These are phyloP conservation scores for Hedychridium roseum DNA, from an alignment of 2,888 invertebrate genomes.

Conservation along the genomic window DNA sequence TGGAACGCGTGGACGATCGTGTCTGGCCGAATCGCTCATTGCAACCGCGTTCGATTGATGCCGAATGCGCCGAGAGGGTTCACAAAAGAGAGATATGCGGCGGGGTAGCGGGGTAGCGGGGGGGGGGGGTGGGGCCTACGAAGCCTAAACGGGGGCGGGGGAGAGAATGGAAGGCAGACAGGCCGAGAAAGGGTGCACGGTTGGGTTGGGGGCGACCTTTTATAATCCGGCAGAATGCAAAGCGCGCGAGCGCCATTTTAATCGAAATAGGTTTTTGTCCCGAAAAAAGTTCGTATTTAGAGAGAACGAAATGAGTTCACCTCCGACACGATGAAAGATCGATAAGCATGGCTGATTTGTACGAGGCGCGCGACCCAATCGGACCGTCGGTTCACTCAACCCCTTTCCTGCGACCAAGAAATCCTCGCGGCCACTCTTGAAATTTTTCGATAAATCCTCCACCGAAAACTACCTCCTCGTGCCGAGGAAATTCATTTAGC, in stretches of 20 bases:
- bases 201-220: constrained; percentile 47
- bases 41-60: constrained; percentile 35
- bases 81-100: not conserved
- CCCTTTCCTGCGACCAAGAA: constrained; percentile 34
- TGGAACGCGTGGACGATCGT: not conserved
- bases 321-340: constrained; percentile 62
- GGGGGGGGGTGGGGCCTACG: constrained; percentile 21
- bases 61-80: constrained; percentile 16
- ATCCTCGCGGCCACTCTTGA: constrained; percentile 18
- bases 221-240: constrained; percentile 61
- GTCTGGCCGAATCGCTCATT: not conserved
- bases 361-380: constrained; percentile 53
- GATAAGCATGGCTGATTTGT: constrained; percentile 64
- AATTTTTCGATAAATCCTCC: constrained; percentile 1
- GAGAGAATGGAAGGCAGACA: constrained; percentile 22
- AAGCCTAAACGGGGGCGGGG: constrained; percentile 16
- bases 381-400: constrained; percentile 45
- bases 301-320: constrained; percentile 63
- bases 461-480: constrained; percentile 28
- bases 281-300: constrained; percentile 62
- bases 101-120: constrained; percentile 23
- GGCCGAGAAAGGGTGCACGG: constrained; percentile 35
- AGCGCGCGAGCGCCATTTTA: constrained; percentile 61
- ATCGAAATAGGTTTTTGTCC: constrained; percentile 63
- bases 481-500: constrained; percentile 39